Evolutionary conservation across 2,888 invertebrate genomes (phyloP), one percentile per base, ranked within the genome.

Genomic region (Priocnemis perturbator): DNA sequence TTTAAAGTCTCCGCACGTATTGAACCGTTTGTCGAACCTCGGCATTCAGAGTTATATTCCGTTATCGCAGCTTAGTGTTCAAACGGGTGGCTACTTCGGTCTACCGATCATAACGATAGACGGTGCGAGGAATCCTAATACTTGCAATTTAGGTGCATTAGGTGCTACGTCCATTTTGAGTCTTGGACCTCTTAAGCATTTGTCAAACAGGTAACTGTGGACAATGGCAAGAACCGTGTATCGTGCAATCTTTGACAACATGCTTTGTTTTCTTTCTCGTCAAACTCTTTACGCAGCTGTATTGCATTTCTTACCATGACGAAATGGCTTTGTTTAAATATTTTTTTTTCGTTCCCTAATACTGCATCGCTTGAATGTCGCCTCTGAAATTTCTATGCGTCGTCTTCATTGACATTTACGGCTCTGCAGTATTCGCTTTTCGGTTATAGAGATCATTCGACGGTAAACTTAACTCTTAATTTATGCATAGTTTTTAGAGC

Each of bases 31-130:
- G 14, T 91, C 92, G 73, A 91, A 89, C 83, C 89, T 95, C 82
- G 95, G 95, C 52, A 94, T 95, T 73, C 92, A 93, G 82, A 94
- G 93, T 89, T 95, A 93, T 88, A 94, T 95, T 80, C 95, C 95
- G 0, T 85, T 95, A 71, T 93, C 93, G 1, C 93, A 93, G 77
- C 89, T 92, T 21, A 92, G 92, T 68, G 92, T 91, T 71, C 88
- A 89, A 75, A 86, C 91, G 0, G 92, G 91, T 47, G 93, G 93
- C 3, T 92, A 92, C 70, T 95, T 93, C 78, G 94, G 93, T 14
- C 90, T 95, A 62, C 95, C 95, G 0, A 92, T 95, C 67, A 91
- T 94, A 61, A 93, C 93, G 0, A 92, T 93, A 60, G 93, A 93
- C 81, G 92, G 92, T 71, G 91, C 92, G 68, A 90, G 92, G 70